These are phyloP conservation scores for Tiliqua scincoides DNA, from an alignment of 2,113 vertebrate species.

Conservation along the genomic window DNA sequence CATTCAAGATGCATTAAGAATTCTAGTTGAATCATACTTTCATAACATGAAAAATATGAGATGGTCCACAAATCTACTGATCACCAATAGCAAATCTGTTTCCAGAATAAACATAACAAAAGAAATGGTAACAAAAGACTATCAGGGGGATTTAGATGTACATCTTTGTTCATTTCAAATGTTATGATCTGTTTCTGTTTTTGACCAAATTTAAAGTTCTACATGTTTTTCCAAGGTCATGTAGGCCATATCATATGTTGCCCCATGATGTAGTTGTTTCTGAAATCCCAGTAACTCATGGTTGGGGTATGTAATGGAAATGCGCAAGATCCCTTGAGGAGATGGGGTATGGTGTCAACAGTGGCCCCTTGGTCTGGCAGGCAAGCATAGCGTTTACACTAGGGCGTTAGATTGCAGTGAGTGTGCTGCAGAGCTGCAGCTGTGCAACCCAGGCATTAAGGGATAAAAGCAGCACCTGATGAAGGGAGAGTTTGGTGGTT, in stretches of 20 bases:
- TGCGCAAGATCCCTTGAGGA: too few species aligned
- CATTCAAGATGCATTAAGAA: slow-evolving; percentile 10
- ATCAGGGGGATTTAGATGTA: neutral
- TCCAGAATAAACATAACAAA: slow-evolving; percentile 10
- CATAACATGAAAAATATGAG: slow-evolving; percentile 8
- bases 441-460: too few species aligned
- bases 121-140: neutral
- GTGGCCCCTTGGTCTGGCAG: too few species aligned
- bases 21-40: slow-evolving; percentile 8
- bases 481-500: too few species aligned
- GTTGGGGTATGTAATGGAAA: too few species aligned
- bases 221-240: neutral
- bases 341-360: too few species aligned
- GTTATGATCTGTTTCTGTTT: neutral
- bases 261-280: neutral
- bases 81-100: slow-evolving; percentile 9
- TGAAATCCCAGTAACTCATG: neutral
- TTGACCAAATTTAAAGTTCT: too few species aligned
- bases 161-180: neutral
- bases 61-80: neutral
- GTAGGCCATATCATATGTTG: neutral
- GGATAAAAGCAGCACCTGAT: too few species aligned
- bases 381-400: too few species aligned
- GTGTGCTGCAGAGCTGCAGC: too few species aligned
- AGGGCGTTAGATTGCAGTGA: too few species aligned